phyloP scores from a whole-genome alignment of 2,113 vertebrate species.

The Thymallus thymallus region DNA sequence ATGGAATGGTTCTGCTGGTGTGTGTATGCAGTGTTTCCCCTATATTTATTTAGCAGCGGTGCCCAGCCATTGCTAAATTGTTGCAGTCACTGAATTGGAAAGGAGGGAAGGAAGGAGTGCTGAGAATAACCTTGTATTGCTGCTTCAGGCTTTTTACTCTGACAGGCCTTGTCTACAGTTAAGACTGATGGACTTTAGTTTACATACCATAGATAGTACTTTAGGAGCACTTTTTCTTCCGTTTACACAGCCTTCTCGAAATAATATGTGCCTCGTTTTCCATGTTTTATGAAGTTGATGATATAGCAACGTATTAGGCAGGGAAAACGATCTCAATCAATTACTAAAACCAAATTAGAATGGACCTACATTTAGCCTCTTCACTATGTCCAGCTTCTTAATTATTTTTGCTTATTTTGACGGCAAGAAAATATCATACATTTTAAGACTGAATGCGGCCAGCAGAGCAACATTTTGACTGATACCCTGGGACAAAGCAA shows the following conservation, averaged over 20 bases:
- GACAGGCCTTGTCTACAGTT: conserved; percentile 4
- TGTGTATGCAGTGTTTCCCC: not conserved
- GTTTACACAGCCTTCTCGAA: not conserved
- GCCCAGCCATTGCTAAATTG: no score
- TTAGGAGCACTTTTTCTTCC: conserved; percentile 14
- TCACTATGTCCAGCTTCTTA: no score
- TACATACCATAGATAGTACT: conserved; percentile 30
- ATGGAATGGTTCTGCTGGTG: not conserved
- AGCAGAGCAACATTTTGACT: no score
- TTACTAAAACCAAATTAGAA: no score
- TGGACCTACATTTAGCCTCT: no score
- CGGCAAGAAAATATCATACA: no score
- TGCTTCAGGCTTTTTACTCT: conserved; percentile 52
- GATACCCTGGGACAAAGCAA: no score
- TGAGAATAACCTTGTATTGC: conserved; percentile 51
- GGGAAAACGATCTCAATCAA: not conserved
- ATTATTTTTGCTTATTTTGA: no score
- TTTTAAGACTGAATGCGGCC: no score
- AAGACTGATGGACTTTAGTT: conserved; percentile 6
- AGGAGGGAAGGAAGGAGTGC: conserved; percentile 31
- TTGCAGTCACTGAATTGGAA: conserved; percentile 63
- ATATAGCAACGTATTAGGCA: not conserved
- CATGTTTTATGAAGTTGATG: not conserved
- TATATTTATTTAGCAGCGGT: no score
- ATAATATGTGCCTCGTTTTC: conserved; percentile 11